Evolutionary conservation across 2,797 vertebrate species (phyloP), one percentile per base, ranked within the genome.

Genomic region (Mareca strepera): DNA sequence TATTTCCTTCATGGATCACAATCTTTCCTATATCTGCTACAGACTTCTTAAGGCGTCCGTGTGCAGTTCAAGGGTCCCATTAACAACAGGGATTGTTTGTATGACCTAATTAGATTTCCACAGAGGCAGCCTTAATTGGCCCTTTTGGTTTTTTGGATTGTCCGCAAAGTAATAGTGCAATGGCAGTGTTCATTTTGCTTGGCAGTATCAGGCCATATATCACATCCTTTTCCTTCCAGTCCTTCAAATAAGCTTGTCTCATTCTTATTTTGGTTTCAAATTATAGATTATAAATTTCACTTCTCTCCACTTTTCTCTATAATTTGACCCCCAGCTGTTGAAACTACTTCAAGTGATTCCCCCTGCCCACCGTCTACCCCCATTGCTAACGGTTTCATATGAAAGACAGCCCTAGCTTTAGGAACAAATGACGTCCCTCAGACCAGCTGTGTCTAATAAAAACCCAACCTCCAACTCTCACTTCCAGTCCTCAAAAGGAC

Each of bases 281-380:
- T 97, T 96, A 96, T 96, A 95, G 94, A 97, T 97, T 95, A 96
- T 88, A 96, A 95, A 96, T 95, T 97, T 96, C 53, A 91, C 81
- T 96, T 96, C 93, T 82, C 84, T 84, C 86, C 73, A 83, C 89
- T 94, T 94, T 86, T 92, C 90, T 90, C 76, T 95, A 93, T 95
- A 88, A 96, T 96, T 96, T 96, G 97, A 93, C 94, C 84, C 91
- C 46, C 82, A 93, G 92, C 95, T 95, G 95, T 72, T 94, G 94
- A 93, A 96, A 95, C 39, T 63, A 52, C 94, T 97, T 95, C 53
- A 44, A 81, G 66, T 37, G 86, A 95, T 93, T 94, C 89, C 29
- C 67, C 41, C 64, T 93, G 91, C 88, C 87, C 84, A 82, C 53
- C 35, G 10, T 88, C 87, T 52, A 72, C 62, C 92, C 94, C 86